Evolutionary conservation across 2,888 invertebrate species (phyloP).

Genomic region (Ypsolopha scabrella): DNA sequence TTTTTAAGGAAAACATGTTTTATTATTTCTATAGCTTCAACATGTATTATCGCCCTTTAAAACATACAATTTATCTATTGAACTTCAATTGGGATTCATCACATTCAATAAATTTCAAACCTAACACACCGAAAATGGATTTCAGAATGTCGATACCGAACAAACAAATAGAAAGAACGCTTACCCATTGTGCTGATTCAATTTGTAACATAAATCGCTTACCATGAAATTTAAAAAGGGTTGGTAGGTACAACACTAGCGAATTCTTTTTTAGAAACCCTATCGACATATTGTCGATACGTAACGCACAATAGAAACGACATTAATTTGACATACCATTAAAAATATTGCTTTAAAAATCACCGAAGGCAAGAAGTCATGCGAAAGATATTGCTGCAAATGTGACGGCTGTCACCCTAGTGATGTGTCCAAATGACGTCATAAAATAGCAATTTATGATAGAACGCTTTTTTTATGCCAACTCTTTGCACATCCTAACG

Average conservation of each 20-base stretch:
- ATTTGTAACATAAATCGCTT: constrained; percentile 56
- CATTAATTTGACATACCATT: constrained; percentile 68
- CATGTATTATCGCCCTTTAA: no score
- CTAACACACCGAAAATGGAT: constrained; percentile 34
- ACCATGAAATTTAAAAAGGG: constrained; percentile 60
- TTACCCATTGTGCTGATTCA: constrained; percentile 47
- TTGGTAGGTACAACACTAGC: constrained; percentile 40
- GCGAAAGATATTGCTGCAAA: constrained; percentile 54
- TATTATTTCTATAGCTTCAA: no score
- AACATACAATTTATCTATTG: no score
- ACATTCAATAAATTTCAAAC: constrained; percentile 40
- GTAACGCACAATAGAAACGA: constrained; percentile 48
- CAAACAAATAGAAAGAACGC: constrained; percentile 27
- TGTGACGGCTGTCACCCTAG: constrained; percentile 26
- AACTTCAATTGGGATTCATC: no score
- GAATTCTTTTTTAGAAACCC: constrained; percentile 35
- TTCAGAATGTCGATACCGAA: constrained; percentile 24
- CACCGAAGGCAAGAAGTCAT: constrained; percentile 37
- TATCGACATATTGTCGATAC: constrained; percentile 64
- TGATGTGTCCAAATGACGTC: constrained; percentile 22
- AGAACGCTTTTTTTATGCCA: constrained; percentile 17
- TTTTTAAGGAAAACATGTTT: no score
- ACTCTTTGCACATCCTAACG: constrained; percentile 25
- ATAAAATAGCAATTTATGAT: constrained; percentile 52
- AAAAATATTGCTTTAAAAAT: constrained; percentile 63